These are phyloP conservation scores for Amorpha juglandis DNA, from an alignment of 2,888 invertebrate genomes.

Conservation along the genomic window DNA sequence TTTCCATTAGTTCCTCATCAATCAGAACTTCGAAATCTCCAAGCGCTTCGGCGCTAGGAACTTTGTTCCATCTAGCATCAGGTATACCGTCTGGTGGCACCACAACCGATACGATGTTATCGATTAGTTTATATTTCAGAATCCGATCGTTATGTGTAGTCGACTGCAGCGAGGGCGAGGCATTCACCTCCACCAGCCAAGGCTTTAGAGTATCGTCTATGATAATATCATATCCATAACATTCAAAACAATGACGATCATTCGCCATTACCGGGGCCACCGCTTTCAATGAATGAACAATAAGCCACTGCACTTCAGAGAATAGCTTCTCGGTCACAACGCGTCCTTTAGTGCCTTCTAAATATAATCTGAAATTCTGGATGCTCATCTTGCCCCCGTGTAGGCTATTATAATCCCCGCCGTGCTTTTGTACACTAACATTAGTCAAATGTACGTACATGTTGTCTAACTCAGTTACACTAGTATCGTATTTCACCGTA, in stretches of 20 bases:
- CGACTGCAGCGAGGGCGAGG: slow-evolving; percentile 96
- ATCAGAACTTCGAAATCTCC: slow-evolving; percentile 94
- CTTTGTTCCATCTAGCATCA: slow-evolving; percentile 95
- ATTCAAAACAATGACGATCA: slow-evolving; percentile 96
- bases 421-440: slow-evolving; percentile 98
- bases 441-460: slow-evolving; percentile 99
- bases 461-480: slow-evolving; percentile 94
- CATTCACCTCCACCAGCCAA: slow-evolving; percentile 97
- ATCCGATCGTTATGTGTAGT: slow-evolving; percentile 97
- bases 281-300: slow-evolving; percentile 96
- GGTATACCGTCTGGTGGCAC: slow-evolving; percentile 95
- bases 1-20: slow-evolving; percentile 91
- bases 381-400: slow-evolving; percentile 98
- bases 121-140: slow-evolving; percentile 96
- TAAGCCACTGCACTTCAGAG: slow-evolving; percentile 94
- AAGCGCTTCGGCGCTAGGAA: slow-evolving; percentile 88
- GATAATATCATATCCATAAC: slow-evolving; percentile 98
- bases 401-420: slow-evolving; percentile 96
- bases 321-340: slow-evolving; percentile 95
- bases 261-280: slow-evolving; percentile 97
- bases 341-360: slow-evolving; percentile 96
- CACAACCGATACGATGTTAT: slow-evolving; percentile 95
- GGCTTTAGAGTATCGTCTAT: slow-evolving; percentile 97
- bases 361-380: slow-evolving; percentile 94
- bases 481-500: slow-evolving; percentile 97